A percentile compares a stretch with the other conserved stretches of the same genome.
Conservation (phyloP, 2,888 invertebrate genomes). For the Helicoverpa assulta region DNA sequence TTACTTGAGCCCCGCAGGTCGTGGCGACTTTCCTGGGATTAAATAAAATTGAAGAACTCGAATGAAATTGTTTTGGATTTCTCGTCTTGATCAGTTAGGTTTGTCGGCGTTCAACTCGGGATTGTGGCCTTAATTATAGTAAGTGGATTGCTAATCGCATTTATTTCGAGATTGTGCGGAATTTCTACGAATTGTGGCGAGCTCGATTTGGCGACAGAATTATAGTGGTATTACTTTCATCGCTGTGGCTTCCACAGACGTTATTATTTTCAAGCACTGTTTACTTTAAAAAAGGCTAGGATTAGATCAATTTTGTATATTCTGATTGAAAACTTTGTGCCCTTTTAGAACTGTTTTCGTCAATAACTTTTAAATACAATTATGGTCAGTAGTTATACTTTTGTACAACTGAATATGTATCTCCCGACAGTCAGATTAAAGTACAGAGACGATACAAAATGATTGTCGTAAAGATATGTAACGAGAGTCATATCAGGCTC, state of each 20-base stretch:
- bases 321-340: slow-evolving; percentile 23
- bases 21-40: slow-evolving; percentile 83
- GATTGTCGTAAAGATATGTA: slow-evolving; percentile 44
- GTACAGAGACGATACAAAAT: slow-evolving; percentile 19
- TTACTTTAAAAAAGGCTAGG: slow-evolving; percentile 38
- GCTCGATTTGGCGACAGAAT: slow-evolving; percentile 61
- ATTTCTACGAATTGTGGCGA: slow-evolving; percentile 60
- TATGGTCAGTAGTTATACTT: too few species aligned
- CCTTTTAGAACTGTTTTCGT: background rate
- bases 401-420: slow-evolving; percentile 1
- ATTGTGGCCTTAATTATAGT: slow-evolving; percentile 81
- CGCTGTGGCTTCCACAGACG: slow-evolving; percentile 46
- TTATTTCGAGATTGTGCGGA: slow-evolving; percentile 70
- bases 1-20: slow-evolving; percentile 86
- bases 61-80: slow-evolving; percentile 87
- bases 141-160: slow-evolving; percentile 82
- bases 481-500: slow-evolving; percentile 34
- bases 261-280: slow-evolving; percentile 49
- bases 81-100: slow-evolving; percentile 79
- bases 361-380: too few species aligned
- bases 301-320: slow-evolving; percentile 19
- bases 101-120: slow-evolving; percentile 74
- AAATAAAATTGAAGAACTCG: slow-evolving; percentile 87
- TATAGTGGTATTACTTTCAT: slow-evolving; percentile 59
- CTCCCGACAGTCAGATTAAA: slow-evolving; percentile 17